phyloP scores from a whole-genome alignment of 2,888 invertebrate species.

The Bhutanitis thaidina region DNA sequence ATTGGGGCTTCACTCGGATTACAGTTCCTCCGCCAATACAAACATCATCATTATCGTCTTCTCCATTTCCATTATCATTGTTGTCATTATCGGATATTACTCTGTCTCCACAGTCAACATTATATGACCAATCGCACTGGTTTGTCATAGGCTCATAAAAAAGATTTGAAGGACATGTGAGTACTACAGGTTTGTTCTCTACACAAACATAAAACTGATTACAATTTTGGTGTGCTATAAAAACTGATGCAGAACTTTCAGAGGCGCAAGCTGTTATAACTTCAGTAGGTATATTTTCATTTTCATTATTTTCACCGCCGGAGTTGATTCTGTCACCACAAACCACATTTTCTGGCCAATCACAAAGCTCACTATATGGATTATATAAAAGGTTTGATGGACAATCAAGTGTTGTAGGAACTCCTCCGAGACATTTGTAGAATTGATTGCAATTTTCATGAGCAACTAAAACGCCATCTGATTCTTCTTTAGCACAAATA shows the following conservation, averaged over 20 bases:
- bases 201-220: slow-evolving; percentile 41
- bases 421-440: slow-evolving; percentile 23
- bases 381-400: slow-evolving; percentile 29
- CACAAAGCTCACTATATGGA: slow-evolving; percentile 28
- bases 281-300: slow-evolving; percentile 25
- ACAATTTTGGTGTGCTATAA: slow-evolving; percentile 43
- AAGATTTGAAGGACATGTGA: slow-evolving; percentile 33
- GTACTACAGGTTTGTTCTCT: slow-evolving; percentile 32
- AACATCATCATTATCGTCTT: neutral
- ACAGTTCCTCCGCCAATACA: neutral
- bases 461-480: neutral
- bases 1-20: neutral
- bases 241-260: slow-evolving; percentile 32
- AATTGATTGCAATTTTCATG: slow-evolving; percentile 14
- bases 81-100: neutral
- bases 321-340: slow-evolving; percentile 32
- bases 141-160: slow-evolving; percentile 35
- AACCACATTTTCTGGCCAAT: slow-evolving; percentile 28
- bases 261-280: slow-evolving; percentile 32
- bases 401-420: slow-evolving; percentile 30
- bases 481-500: neutral
- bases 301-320: slow-evolving; percentile 23
- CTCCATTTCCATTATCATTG: neutral
- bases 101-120: slow-evolving; percentile 36
- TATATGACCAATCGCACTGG: slow-evolving; percentile 40